A percentile compares a stretch with the other conserved stretches of the same genome.
Evolutionary conservation across 1,140 invertebrate species (phyloP).

Genomic region (Plodia interpunctella): DNA sequence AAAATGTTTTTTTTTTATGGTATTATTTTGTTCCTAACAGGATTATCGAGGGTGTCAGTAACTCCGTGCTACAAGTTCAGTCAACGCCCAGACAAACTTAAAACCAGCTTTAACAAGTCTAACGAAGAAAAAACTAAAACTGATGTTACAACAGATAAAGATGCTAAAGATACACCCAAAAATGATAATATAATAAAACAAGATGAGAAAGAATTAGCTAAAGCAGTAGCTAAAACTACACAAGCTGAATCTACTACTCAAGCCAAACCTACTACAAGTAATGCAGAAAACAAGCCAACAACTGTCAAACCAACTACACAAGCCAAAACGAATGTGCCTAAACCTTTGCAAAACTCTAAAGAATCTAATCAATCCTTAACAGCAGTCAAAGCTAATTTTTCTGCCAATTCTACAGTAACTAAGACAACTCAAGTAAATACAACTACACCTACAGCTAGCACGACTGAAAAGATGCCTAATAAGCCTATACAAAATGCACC

Average conservation of each 20-base stretch:
- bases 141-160: slow-evolving; percentile 10
- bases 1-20: too few species aligned
- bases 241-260: too few species aligned
- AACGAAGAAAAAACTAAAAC: neutral
- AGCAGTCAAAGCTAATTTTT: neutral
- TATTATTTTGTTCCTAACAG: too few species aligned
- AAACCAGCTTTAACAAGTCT: slow-evolving; percentile 22
- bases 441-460: neutral
- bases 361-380: neutral
- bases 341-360: too few species aligned
- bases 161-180: slow-evolving; percentile 14
- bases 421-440: neutral
- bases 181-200: slow-evolving; percentile 12
- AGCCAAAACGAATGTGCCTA: too few species aligned
- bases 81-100: slow-evolving; percentile 38
- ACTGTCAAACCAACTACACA: too few species aligned
- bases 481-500: neutral
- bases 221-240: neutral
- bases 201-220: slow-evolving; percentile 5
- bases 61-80: slow-evolving; percentile 44
- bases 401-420: neutral
- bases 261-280: too few species aligned
- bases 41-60: slow-evolving; percentile 36
- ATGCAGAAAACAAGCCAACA: too few species aligned
- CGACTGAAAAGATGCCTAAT: too few species aligned